Conservation (phyloP, 2,888 invertebrate species). For the Ophioninae sp. region DNA sequence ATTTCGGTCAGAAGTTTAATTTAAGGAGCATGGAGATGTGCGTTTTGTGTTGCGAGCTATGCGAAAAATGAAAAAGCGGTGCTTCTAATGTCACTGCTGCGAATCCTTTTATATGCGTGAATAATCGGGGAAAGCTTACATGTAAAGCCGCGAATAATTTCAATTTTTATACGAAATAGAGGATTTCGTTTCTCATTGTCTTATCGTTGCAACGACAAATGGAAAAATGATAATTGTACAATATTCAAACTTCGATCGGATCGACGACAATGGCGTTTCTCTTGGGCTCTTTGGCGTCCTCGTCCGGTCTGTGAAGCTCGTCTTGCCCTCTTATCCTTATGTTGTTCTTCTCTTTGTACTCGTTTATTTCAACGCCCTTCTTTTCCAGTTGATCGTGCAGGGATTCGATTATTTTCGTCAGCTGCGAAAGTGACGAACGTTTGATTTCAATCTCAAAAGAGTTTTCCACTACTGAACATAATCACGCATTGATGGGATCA, state of each 20-base stretch:
- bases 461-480: background rate
- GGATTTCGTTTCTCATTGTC: conserved; percentile 43
- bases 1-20: conserved; percentile 23
- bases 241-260: conserved; percentile 71
- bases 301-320: conserved; percentile 79
- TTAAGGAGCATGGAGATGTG: background rate
- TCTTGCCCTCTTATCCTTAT: conserved; percentile 91
- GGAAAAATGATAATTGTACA: conserved; percentile 50
- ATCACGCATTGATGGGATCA: no score
- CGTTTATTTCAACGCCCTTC: conserved; percentile 95
- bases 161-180: conserved; percentile 43
- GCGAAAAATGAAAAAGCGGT: background rate
- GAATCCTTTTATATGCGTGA: conserved; percentile 2
- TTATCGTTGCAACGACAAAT: conserved; percentile 49
- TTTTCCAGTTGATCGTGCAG: conserved; percentile 91
- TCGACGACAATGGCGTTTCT: conserved; percentile 76
- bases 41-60: background rate
- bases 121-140: conserved; percentile 26
- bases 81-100: background rate
- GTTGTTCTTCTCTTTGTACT: conserved; percentile 94
- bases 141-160: conserved; percentile 5
- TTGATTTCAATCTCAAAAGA: background rate
- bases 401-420: conserved; percentile 89
- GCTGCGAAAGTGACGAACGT: conserved; percentile 79
- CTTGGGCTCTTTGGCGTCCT: conserved; percentile 75